Base-by-base conservation (phyloP, 2,888 invertebrate species). In the Leucoptera coffeella region DNA sequence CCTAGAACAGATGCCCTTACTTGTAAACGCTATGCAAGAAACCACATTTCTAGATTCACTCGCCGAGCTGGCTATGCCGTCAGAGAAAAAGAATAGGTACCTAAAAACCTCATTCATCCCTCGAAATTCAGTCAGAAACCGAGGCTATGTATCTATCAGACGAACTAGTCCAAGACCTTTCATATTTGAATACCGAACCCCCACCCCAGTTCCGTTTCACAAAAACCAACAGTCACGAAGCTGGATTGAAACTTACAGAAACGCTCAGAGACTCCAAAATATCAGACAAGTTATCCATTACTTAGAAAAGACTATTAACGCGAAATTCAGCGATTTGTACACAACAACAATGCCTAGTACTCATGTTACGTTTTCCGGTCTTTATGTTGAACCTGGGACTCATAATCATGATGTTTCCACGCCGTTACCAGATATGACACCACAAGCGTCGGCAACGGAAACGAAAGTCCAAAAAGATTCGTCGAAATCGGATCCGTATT, bases 401-500 rank as follows among this genome's bases (percentile, higher is more conserved):
- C 27, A 41, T 14, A 42, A 50, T 23, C 38, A 31, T 14, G 19
- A 30, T 33, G 14, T 29, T 37, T 15, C 31, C 4, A 22, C 35
- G 14, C 5, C 21, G n/a, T 14, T 14, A 2, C 24, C 32, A 21
- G 48, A 50, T 32, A 35, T 46, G 17, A 29, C 39, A 19, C 29
- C 38, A 14, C 43, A 48, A 25, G 42, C 42, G 29, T 47, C 53
- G 12, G 38, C 45, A 26, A 47, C 43, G 31, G 32, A 42, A 2
- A 49, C 57, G 8, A 38, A 33, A 15, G 32, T 43, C 5, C 42
- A 48, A 12, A 43, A 41, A 4, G 60, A 59, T 31, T 58, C 61
- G 29, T 60, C 62, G 29, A 47, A 55, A 29, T 47, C 57, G 24
- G 85, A 85, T 45, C 83, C 83, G 11, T 72, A 85, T 34, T 77